phyloP scores from a whole-genome alignment of 1,140 invertebrate genomes.

The Phymorhynchus buccinoides region DNA sequence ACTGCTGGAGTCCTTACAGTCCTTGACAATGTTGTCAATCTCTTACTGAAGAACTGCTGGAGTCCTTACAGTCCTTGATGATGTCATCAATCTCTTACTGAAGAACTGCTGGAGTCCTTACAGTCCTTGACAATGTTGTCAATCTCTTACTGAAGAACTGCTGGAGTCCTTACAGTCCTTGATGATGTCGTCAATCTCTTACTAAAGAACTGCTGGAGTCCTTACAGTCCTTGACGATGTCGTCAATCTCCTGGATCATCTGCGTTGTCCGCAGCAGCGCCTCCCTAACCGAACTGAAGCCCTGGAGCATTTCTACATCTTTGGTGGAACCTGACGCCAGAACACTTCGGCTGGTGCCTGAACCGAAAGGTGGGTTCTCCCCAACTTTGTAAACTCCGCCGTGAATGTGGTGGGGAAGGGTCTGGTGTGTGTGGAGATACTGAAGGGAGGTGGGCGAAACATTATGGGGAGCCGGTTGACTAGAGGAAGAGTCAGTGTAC shows the following conservation, averaged over 20 bases:
- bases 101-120: not conserved
- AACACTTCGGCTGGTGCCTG: not conserved
- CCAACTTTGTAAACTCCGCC: not conserved
- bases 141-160: not conserved
- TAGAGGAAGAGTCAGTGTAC: not conserved
- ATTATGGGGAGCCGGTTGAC: not conserved
- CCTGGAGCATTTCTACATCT: slow-evolving; percentile 46
- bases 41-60: too few relatives aligned
- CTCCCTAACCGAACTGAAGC: slow-evolving; percentile 56
- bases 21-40: too few relatives aligned
- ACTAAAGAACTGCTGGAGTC: not conserved
- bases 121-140: not conserved
- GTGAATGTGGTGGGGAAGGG: not conserved
- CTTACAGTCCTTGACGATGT: slow-evolving; percentile 53
- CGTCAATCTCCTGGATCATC: slow-evolving; percentile 61
- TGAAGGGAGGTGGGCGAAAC: not conserved
- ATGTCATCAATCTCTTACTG: too few relatives aligned
- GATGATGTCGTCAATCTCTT: slow-evolving; percentile 60
- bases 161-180: slow-evolving; percentile 34
- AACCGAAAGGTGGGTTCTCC: too few relatives aligned
- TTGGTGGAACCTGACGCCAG: not conserved
- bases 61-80: too few relatives aligned
- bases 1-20: too few relatives aligned
- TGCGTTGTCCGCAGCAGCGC: slow-evolving; percentile 59
- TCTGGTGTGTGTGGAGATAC: not conserved